phyloP scores from a whole-genome alignment of 2,888 invertebrate genomes.

The Apodemia hepburni region DNA sequence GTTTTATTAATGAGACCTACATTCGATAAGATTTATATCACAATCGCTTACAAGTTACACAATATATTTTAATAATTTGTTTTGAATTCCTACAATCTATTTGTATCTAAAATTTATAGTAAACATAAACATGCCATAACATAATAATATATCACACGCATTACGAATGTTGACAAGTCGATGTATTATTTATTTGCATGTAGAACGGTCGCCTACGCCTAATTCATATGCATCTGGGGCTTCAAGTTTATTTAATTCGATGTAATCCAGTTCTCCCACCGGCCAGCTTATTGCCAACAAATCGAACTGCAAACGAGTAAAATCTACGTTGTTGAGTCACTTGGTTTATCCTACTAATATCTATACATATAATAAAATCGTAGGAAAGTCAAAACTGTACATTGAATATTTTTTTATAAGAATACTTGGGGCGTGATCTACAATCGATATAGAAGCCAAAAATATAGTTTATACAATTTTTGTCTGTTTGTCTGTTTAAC shows the following conservation, averaged over 20 bases:
- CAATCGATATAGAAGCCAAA: too few species aligned
- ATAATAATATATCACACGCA: not conserved
- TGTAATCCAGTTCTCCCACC: slow-evolving; percentile 58
- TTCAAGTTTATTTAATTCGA: slow-evolving; percentile 43
- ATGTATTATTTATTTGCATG: slow-evolving; percentile 12
- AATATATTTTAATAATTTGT: not conserved
- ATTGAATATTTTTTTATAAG: too few species aligned
- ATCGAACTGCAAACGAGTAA: slow-evolving; percentile 17
- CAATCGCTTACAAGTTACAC: not conserved
- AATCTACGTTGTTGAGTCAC: not conserved
- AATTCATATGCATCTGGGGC: slow-evolving; percentile 17
- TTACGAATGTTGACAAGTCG: not conserved
- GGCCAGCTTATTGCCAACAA: slow-evolving; percentile 17
- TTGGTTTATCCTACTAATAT: not conserved
- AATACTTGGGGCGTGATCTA: too few species aligned
- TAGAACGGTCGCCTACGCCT: slow-evolving; percentile 13
- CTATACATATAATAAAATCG: too few species aligned
- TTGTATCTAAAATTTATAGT: not conserved
- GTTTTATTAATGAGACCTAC: too few species aligned
- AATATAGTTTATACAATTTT: too few species aligned
- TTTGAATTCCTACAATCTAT: not conserved
- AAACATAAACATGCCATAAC: not conserved
- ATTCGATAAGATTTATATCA: not conserved
- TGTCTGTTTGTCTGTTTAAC: too few species aligned
- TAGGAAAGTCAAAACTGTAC: too few species aligned